phyloP scores from a whole-genome alignment of 2,797 vertebrate genomes.

The Sternotherus odoratus region DNA sequence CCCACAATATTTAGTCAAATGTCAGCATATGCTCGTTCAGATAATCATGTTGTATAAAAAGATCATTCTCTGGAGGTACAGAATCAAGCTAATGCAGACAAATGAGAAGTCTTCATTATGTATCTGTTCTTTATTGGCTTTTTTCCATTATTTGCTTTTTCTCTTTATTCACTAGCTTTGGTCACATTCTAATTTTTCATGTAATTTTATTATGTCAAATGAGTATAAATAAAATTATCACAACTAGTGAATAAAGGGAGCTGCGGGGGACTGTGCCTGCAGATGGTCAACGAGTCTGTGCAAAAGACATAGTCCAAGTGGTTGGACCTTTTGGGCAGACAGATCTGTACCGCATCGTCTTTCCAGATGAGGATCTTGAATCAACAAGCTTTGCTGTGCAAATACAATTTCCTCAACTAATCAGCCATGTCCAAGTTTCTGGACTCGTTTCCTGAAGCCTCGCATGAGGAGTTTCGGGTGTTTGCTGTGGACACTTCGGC shows the following conservation, averaged over 20 bases:
- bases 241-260: no score
- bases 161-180: background rate
- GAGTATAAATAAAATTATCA: background rate
- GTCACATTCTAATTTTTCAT: slow-evolving; percentile 16
- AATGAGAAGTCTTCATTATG: background rate
- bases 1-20: background rate
- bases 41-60: background rate
- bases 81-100: background rate
- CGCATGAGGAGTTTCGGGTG: background rate
- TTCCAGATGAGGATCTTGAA: background rate
- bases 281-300: no score
- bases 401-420: background rate
- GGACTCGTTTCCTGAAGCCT: background rate
- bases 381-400: background rate
- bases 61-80: slow-evolving; percentile 8
- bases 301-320: background rate
- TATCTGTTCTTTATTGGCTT: background rate
- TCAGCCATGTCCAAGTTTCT: background rate
- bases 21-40: background rate
- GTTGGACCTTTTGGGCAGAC: background rate
- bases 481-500: background rate
- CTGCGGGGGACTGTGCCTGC: no score
- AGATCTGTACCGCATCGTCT: background rate
- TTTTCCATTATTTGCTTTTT: background rate
- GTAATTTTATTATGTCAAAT: slow-evolving; percentile 15